phyloP scores from a whole-genome alignment of 2,113 vertebrate species.

The Eleginops maclovinus region DNA sequence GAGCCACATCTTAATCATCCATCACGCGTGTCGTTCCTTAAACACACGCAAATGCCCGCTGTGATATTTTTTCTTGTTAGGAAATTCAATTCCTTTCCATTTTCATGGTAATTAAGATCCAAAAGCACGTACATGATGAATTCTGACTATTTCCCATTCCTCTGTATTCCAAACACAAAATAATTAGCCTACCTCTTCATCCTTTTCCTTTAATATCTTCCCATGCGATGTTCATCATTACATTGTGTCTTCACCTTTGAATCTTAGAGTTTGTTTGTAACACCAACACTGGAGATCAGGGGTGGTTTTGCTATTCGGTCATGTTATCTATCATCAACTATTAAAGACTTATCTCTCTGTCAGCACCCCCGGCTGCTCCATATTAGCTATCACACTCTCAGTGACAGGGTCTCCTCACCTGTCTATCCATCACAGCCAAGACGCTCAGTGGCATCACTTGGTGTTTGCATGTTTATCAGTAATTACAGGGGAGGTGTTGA shows the following conservation, averaged over 20 bases:
- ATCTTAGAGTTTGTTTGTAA: constrained; percentile 11
- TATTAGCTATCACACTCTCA: constrained; percentile 46
- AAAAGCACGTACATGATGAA: background rate
- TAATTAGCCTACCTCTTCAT: background rate
- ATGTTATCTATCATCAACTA: constrained; percentile 59
- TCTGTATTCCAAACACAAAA: constrained; percentile 11
- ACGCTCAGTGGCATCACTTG: constrained; percentile 41
- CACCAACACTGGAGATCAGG: constrained; percentile 22
- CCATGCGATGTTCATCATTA: constrained; percentile 6
- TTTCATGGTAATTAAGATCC: background rate
- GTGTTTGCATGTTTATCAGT: constrained; percentile 69
- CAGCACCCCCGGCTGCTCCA: constrained; percentile 65
- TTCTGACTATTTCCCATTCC: background rate
- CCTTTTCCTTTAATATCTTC: background rate
- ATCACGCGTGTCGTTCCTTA: background rate
- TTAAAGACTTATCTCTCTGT: constrained; percentile 68
- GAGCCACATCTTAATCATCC: constrained; percentile 1
- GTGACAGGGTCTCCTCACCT: constrained; percentile 70
- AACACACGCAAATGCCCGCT: background rate
- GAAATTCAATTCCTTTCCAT: background rate
- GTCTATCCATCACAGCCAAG: constrained; percentile 68
- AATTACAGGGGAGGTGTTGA: constrained; percentile 69
- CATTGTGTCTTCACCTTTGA: constrained; percentile 1
- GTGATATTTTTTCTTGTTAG: background rate
- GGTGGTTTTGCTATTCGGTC: constrained; percentile 24